A percentile compares a stretch with the other conserved stretches of the same genome.
phyloP scores from a whole-genome alignment of 2,797 vertebrate genomes.

The Pipistrellus pygmaeus region DNA sequence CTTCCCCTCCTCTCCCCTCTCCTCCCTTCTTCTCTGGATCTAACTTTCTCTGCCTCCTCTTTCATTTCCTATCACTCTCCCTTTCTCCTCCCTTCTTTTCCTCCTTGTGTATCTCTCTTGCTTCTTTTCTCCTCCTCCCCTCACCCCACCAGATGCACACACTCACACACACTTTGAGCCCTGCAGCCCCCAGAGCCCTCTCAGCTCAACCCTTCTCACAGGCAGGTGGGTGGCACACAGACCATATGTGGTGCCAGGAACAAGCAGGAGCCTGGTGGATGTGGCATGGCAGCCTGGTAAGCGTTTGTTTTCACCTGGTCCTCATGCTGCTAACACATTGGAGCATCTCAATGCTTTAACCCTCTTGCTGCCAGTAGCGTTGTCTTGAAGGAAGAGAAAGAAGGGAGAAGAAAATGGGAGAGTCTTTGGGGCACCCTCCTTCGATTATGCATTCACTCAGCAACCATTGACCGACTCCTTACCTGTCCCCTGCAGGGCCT shows the following conservation, averaged over 20 bases:
- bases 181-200: conserved; percentile 20
- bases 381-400: neutral
- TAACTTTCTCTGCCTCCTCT: neutral
- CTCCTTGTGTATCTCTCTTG: neutral
- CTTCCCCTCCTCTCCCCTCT: too few species aligned
- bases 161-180: neutral
- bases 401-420: neutral
- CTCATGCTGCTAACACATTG: conserved; percentile 62
- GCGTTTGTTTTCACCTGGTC: conserved; percentile 78
- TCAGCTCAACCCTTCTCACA: conserved; percentile 38
- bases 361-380: conserved; percentile 59
- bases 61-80: neutral
- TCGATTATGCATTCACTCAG: neutral
- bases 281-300: conserved; percentile 72
- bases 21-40: neutral
- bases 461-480: neutral
- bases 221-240: conserved; percentile 15
- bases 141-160: neutral
- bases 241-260: conserved; percentile 74
- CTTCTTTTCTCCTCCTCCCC: neutral
- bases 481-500: neutral
- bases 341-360: conserved; percentile 72
- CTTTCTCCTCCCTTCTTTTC: neutral
- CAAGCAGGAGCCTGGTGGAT: conserved; percentile 63
- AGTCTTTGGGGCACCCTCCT: neutral